phyloP scores from a whole-genome alignment of 2,113 vertebrate species.

The Python bivittatus region DNA sequence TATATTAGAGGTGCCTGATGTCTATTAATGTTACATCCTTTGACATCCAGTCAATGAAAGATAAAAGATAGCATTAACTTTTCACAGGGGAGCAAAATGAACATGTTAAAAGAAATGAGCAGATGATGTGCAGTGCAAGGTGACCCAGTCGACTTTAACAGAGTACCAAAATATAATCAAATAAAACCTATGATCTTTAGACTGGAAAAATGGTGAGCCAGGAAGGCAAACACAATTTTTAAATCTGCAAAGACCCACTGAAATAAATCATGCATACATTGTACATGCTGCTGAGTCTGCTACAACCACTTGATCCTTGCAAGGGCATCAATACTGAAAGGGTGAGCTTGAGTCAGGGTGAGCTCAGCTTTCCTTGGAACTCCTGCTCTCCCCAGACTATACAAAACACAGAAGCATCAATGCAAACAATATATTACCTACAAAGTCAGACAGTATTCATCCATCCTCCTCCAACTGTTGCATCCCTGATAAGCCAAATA shows the following conservation, averaged over 20 bases:
- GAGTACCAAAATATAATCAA: conserved; percentile 74
- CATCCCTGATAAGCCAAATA: conserved; percentile 20
- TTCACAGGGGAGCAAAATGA: conserved; percentile 68
- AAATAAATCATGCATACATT: conserved; percentile 57
- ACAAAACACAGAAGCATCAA: conserved; percentile 45
- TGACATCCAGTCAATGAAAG: conserved; percentile 71
- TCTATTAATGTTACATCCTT: conserved; percentile 70
- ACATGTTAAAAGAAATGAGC: conserved; percentile 63
- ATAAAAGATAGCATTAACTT: conserved; percentile 76
- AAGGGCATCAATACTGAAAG: conserved; percentile 33
- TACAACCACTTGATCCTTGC: conserved; percentile 23
- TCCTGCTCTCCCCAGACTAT: conserved; percentile 39
- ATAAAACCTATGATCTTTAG: conserved; percentile 75
- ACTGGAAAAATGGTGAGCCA: conserved; percentile 58
- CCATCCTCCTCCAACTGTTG: conserved; percentile 14
- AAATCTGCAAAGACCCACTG: conserved; percentile 64
- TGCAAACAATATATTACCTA: conserved; percentile 40
- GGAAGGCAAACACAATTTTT: conserved; percentile 65
- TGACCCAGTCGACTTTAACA: conserved; percentile 73
- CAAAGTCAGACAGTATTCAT: conserved; percentile 40
- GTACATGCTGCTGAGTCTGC: conserved; percentile 29
- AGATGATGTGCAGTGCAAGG: conserved; percentile 66
- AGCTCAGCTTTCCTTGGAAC: conserved; percentile 36
- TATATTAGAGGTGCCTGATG: conserved; percentile 61
- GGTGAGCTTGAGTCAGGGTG: conserved; percentile 15